Percentiles rank a stretch among this genome's conserved stretches.
phyloP scores from a whole-genome alignment of 2,888 invertebrate genomes.

The Fissipunctia ypsillon region DNA sequence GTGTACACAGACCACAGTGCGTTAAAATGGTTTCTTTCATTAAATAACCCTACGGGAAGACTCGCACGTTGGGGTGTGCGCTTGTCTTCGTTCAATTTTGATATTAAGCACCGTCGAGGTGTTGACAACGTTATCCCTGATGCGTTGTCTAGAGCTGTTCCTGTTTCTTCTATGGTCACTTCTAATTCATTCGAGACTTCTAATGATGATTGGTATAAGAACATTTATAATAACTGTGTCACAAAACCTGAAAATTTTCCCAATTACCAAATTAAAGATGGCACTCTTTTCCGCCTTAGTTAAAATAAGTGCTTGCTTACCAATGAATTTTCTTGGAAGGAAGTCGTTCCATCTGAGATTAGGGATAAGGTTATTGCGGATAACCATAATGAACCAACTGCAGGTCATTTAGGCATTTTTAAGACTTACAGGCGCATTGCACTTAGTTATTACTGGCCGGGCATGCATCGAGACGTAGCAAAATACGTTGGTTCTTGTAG shows the following conservation, averaged over 20 bases:
- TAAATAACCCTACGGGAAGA: background rate
- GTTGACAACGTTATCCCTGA: background rate
- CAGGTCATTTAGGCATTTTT: conserved; percentile 13
- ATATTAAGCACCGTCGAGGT: background rate
- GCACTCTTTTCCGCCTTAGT: background rate
- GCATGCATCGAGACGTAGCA: too few species aligned
- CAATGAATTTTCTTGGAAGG: conserved; percentile 6
- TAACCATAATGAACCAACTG: conserved; percentile 11
- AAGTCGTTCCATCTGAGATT: conserved; percentile 5
- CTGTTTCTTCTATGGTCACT: background rate
- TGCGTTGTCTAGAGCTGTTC: conserved; percentile 2
- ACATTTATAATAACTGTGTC: conserved; percentile 1
- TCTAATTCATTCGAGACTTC: background rate
- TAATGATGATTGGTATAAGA: background rate
- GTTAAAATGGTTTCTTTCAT: background rate
- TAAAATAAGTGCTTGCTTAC: background rate
- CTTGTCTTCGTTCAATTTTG: background rate
- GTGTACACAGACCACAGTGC: background rate
- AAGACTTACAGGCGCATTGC: conserved; percentile 9
- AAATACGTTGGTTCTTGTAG: conserved; percentile 2
- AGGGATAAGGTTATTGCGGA: background rate
- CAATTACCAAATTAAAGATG: conserved; percentile 4
- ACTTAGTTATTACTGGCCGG: conserved; percentile 11
- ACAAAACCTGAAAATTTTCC: background rate
- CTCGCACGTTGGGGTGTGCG: background rate